Conservation (phyloP, 1,140 invertebrate species). For the Drosophila funebris region DNA sequence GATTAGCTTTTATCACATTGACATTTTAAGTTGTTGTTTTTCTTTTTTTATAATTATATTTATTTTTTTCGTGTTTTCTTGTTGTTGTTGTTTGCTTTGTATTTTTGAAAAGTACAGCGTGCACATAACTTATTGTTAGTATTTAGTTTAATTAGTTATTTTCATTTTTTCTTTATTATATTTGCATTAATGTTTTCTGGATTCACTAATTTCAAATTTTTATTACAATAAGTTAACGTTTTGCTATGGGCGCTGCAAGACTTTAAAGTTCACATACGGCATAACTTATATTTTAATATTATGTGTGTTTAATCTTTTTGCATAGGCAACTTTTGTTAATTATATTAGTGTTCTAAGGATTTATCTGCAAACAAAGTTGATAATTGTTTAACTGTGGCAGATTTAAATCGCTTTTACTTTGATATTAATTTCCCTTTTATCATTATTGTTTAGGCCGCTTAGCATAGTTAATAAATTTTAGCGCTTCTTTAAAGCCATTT, state of each 20-base stretch:
- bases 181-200: conserved; percentile 9
- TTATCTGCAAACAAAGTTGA: conserved; percentile 34
- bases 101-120: conserved; percentile 77
- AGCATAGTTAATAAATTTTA: conserved; percentile 64
- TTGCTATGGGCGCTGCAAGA: conserved; percentile 36
- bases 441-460: conserved; percentile 60
- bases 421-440: conserved; percentile 30
- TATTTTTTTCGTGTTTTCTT: conserved; percentile 32
- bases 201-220: conserved; percentile 33
- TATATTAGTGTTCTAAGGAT: conserved; percentile 60
- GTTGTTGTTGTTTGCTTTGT: conserved; percentile 56
- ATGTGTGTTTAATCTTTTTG: conserved; percentile 43
- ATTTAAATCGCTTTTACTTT: conserved; percentile 58
- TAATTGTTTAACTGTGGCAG: conserved; percentile 43
- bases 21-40: conserved; percentile 53
- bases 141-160: conserved; percentile 60
- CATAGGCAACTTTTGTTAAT: conserved; percentile 72
- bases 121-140: conserved; percentile 67
- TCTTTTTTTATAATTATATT: conserved; percentile 55
- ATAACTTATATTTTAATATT: conserved; percentile 32
- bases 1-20: conserved; percentile 75
- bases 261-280: conserved; percentile 25
- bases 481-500: conserved; percentile 57
- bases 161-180: conserved; percentile 30
- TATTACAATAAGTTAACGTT: conserved; percentile 79